Conservation (phyloP, 2,797 vertebrate species). For the Paguma larvata region DNA sequence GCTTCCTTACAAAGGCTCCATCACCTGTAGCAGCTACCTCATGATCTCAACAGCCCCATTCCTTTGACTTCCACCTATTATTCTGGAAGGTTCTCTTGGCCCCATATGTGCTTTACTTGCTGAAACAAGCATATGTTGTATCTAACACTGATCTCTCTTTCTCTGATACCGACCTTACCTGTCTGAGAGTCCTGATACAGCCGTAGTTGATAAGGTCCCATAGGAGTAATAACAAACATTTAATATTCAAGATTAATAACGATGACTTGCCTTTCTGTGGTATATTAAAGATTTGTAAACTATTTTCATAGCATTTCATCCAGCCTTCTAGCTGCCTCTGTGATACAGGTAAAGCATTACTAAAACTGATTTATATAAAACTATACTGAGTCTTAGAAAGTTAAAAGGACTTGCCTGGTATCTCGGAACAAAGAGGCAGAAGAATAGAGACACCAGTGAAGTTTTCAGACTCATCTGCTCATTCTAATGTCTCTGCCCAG, state of each 20-base stretch:
- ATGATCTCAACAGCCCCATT: neutral
- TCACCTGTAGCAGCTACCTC: neutral
- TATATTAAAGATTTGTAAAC: neutral
- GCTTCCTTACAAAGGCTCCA: neutral
- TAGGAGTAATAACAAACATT: neutral
- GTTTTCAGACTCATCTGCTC: neutral
- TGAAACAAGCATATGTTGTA: neutral
- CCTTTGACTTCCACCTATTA: neutral
- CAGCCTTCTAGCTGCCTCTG: neutral
- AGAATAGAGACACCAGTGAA: neutral
- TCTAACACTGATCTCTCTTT: neutral
- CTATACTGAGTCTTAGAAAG: neutral
- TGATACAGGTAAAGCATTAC: neutral
- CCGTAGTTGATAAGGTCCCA: no score
- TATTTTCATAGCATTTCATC: neutral
- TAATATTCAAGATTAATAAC: neutral
- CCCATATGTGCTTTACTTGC: accelerated
- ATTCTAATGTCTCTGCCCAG: neutral
- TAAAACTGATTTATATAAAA: neutral
- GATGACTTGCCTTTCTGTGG: neutral
- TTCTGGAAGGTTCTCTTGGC: neutral
- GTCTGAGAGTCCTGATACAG: neutral
- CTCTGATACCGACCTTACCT: neutral
- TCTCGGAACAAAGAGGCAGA: neutral
- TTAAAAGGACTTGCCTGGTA: neutral